These are phyloP conservation scores for Beris chalybata DNA, from an alignment of 2,888 invertebrate genomes.

Conservation along the genomic window DNA sequence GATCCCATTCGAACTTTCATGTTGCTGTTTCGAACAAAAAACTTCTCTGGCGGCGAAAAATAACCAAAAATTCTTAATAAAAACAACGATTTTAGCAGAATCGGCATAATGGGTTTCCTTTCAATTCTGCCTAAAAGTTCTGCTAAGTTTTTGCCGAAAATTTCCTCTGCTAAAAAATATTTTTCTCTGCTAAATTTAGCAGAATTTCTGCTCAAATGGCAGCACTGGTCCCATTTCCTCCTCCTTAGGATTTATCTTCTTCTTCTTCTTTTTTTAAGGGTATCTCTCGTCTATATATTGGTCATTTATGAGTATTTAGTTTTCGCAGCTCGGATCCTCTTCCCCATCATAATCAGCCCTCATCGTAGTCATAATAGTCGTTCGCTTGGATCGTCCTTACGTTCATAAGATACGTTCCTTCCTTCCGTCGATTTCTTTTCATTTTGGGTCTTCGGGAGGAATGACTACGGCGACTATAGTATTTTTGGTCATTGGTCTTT, in stretches of 20 bases:
- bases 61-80: no score
- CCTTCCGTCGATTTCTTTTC: conserved; percentile 9
- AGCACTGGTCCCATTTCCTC: neutral
- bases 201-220: no score
- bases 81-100: no score
- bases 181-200: no score
- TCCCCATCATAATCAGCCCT: conserved; percentile 23
- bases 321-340: conserved; percentile 34
- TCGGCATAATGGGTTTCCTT: no score
- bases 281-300: conserved; percentile 33
- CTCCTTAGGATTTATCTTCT: neutral
- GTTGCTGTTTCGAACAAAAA: no score
- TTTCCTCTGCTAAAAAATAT: no score
- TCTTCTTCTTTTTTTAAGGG: neutral
- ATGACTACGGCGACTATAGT: conserved; percentile 2
- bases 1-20: no score
- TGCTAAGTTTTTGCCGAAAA: no score
- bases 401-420: conserved; percentile 8
- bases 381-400: neutral
- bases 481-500: conserved; percentile 26
- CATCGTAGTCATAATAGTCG: conserved; percentile 19
- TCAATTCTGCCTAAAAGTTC: no score
- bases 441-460: conserved; percentile 7
- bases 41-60: no score
- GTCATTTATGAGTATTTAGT: conserved; percentile 39